Percentiles rank a stretch among this genome's conserved stretches.
These are phyloP conservation scores for Pasiphila rectangulata DNA, from an alignment of 2,888 invertebrate species.

Conservation along the genomic window DNA sequence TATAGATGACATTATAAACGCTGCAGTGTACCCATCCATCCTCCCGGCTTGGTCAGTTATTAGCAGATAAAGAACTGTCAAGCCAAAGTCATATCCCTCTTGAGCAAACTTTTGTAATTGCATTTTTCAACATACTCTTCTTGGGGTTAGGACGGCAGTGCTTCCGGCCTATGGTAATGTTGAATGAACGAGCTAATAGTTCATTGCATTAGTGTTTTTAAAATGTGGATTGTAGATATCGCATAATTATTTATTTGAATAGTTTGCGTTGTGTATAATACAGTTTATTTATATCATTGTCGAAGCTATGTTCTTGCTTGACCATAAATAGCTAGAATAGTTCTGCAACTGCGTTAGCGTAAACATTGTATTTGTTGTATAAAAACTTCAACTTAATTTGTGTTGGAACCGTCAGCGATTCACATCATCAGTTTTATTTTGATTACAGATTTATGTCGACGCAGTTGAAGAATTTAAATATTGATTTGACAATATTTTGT, in stretches of 20 bases:
- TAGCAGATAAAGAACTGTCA: too few species aligned
- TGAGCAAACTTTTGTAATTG: too few species aligned
- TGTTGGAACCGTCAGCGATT: not conserved
- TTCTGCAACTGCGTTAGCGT: conserved; percentile 15
- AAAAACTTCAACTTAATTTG: not conserved
- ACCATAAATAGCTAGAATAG: conserved; percentile 28
- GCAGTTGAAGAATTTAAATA: conserved; percentile 8
- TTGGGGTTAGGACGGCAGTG: too few species aligned
- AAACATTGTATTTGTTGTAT: not conserved
- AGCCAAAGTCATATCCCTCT: too few species aligned
- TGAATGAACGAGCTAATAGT: conserved; percentile 3
- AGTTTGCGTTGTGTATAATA: conserved; percentile 22
- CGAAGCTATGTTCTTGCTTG: conserved; percentile 29
- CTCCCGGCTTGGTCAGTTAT: too few species aligned
- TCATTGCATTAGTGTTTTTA: not conserved
- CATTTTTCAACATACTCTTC: too few species aligned
- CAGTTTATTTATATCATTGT: conserved; percentile 24
- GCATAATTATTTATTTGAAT: conserved; percentile 21
- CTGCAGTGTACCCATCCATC: too few species aligned
- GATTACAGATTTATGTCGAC: not conserved
- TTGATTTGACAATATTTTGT: conserved; percentile 25
- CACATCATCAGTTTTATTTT: not conserved
- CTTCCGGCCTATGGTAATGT: not conserved
- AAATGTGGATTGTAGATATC: conserved; percentile 4
- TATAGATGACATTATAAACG: too few species aligned